Base-by-base conservation (phyloP, 2,797 vertebrate genomes). In the Silurus lanzhouensis region DNA sequence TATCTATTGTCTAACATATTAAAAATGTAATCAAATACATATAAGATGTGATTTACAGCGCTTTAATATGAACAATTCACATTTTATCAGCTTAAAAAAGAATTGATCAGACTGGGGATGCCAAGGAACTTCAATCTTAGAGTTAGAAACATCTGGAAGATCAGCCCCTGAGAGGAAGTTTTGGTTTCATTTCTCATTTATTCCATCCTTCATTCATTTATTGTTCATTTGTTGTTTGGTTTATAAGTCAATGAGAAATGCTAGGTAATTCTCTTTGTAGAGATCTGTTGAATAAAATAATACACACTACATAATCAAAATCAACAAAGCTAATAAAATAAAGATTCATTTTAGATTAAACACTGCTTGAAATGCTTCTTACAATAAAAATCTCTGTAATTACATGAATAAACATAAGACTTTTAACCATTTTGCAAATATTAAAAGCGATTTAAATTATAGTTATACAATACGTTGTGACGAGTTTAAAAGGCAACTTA, bases 81-180 rank as follows among this genome's bases (percentile, higher is more conserved):
- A 8, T 57, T 57, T 72, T 48, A 52, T 48, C 22, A 76, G 72
- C 8, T 76, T 17, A 46, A 19, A 19, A n/a, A 27, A 27, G 48
- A 76, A 19, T 27, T 76, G 7, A 57, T 57, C 72, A 76, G 72
- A 57, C 72, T 76, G 14, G 72, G 72, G 52, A 76, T 76, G n/a
- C 17, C 72, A 17, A 57, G 3, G 14, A 27, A 9, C 14, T 1
- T 76, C 72, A 57, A 15, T 3, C 3, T 76, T 14, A 57, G 25
- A 57, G 72, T 76, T n/a, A 76, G 52, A 75, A 75, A 19, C 72
- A 75, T 75, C 6, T n/a, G 0, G 38, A 78, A 78, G 76, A 61
- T 58, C 55, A 22, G 14, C 13, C 48, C n/a, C 7, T 60, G 57
- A 78, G 9, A 78, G 19, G 6, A 38, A 77, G 14, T 15, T 27